These are phyloP conservation scores for Parnassius orleans DNA, from an alignment of 2,888 invertebrate species.

Conservation along the genomic window DNA sequence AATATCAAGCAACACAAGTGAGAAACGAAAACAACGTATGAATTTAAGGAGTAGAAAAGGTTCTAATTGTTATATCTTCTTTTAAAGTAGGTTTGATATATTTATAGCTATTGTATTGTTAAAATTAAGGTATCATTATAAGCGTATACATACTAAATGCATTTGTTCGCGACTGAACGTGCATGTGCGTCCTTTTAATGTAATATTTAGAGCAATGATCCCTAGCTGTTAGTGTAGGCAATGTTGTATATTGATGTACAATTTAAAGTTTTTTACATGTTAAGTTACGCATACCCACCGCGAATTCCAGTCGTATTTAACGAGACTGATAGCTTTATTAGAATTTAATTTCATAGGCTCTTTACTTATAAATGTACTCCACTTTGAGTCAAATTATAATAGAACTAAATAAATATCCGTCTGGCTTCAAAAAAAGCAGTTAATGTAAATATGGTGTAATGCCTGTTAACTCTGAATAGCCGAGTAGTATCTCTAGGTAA, in stretches of 20 bases:
- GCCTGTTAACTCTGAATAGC: too few species aligned
- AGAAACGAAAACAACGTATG: too few species aligned
- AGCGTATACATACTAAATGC: slow-evolving; percentile 8
- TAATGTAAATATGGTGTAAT: too few species aligned
- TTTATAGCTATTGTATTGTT: slow-evolving; percentile 19
- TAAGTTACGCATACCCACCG: slow-evolving; percentile 32
- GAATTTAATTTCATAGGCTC: slow-evolving; percentile 16
- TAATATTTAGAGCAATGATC: slow-evolving; percentile 4
- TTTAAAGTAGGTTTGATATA: slow-evolving; percentile 18
- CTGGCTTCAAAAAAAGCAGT: too few species aligned
- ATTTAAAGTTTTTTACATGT: not conserved
- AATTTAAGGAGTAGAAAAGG: too few species aligned
- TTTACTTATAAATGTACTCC: slow-evolving; percentile 13
- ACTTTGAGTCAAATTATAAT: slow-evolving; percentile 8
- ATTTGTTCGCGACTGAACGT: slow-evolving; percentile 41
- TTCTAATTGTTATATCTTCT: not conserved
- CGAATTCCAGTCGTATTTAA: slow-evolving; percentile 20
- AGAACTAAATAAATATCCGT: not conserved
- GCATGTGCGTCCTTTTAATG: slow-evolving; percentile 34
- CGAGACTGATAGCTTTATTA: slow-evolving; percentile 28
- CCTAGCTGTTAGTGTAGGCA: slow-evolving; percentile 3
- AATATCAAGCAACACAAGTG: too few species aligned
- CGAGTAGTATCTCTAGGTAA: too few species aligned
- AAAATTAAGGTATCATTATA: slow-evolving; percentile 10
- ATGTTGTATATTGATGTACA: not conserved